Evolutionary conservation across 1,140 invertebrate species (phyloP).

Genomic region (Ceratina japonica): DNA sequence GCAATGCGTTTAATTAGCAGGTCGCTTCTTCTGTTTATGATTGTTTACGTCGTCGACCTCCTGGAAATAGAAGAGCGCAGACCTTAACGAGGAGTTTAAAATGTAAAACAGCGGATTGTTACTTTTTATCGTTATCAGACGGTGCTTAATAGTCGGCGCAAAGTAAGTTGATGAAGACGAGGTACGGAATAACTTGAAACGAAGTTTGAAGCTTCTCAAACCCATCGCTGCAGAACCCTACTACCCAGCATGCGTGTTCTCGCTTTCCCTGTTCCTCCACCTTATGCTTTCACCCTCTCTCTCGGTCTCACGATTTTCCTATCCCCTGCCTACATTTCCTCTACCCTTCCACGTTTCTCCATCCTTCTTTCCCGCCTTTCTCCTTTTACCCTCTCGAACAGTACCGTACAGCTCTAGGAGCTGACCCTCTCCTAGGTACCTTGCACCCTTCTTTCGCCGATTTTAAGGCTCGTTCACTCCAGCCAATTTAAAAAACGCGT

Average conservation of each 20-base stretch:
- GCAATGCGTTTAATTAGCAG: too few species aligned
- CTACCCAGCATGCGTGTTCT: background rate
- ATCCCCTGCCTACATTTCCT: slow-evolving; percentile 29
- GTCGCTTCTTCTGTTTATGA: too few species aligned
- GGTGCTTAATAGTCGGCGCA: too few species aligned
- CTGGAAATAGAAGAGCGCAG: too few species aligned
- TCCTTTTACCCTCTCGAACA: slow-evolving; percentile 21
- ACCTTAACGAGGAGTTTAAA: too few species aligned
- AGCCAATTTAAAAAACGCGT: slow-evolving; percentile 39
- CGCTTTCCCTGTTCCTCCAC: slow-evolving; percentile 14
- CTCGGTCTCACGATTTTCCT: slow-evolving; percentile 26
- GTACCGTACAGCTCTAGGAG: background rate
- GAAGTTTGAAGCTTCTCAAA: background rate
- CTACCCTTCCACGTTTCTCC: background rate
- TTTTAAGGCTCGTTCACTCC: slow-evolving; percentile 47
- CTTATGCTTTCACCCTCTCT: slow-evolving; percentile 19
- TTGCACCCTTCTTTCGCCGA: slow-evolving; percentile 1
- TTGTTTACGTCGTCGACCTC: too few species aligned
- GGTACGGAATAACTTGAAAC: background rate
- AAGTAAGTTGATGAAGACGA: too few species aligned
- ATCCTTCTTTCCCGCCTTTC: slow-evolving; percentile 1
- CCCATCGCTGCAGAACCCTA: slow-evolving; percentile 5
- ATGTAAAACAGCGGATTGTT: too few species aligned
- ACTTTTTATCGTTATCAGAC: too few species aligned
- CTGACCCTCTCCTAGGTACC: background rate